Base-by-base conservation (phyloP, 2,797 vertebrate genomes). In the Austrolebias charrua region DNA sequence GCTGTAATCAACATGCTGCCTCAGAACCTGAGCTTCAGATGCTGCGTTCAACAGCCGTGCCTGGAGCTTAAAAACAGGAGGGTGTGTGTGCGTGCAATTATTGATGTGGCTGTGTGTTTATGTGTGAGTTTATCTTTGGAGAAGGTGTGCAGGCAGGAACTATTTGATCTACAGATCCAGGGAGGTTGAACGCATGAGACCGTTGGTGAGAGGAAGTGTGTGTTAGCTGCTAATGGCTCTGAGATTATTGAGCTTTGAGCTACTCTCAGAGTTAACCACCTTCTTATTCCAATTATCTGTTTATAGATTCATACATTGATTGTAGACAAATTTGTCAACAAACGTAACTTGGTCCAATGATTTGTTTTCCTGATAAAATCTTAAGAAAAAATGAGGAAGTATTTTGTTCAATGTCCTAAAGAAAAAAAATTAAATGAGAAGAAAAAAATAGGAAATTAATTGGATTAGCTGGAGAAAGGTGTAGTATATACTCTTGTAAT, bases 1-100 rank as follows among this genome's bases (percentile, higher is more conserved):
- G 63, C 71, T 67, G 74, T 66, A 75, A 86, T 82, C 79, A 80
- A 76, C 79, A 73, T 66, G 75, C 72, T 71, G 71, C 65, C 75
- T 78, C 60, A 53, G 72, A 79, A 60, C 42, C 54, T n/a, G 45
- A 70, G 59, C 60, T 58, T 80, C 64, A 81, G 81, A 71, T 80
- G 74, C 2, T 2, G 54, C 63, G 71, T 63, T 81, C 63, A 66
- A 54, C 66, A 73, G 62, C 57, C 58, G 49, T 38, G 73, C 63
- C 63, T 61, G 24, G 31, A 49, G 76, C 56, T 48, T 64, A 24
- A 16, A 35, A 16, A 13, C 11, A 29, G 63, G 66, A 20, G 60
- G 55, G 33, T 40, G 60, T 16, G 50, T 42, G 53, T 55, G 66
- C 55, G 66, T 55, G 14, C 18, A 12, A 20, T 33, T 24, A 44